Evolutionary conservation across 2,797 vertebrate species (phyloP).

Genomic region (Arnoldichthys spilopterus): DNA sequence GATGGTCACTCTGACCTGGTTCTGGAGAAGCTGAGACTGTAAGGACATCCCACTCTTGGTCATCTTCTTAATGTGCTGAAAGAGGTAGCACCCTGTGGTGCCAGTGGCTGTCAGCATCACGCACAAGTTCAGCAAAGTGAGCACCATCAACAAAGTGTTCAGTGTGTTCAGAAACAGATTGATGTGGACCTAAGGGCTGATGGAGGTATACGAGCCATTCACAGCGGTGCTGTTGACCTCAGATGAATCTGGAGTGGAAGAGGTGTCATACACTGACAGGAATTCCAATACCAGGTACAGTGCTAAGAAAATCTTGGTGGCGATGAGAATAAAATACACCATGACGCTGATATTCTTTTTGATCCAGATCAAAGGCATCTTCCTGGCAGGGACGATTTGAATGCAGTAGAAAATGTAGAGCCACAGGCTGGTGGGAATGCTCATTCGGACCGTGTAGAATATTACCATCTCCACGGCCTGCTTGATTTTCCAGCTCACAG

Average conservation of each 20-base stretch:
- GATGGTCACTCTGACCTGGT: conserved; percentile 32
- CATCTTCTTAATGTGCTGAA: conserved; percentile 42
- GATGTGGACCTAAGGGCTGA: neutral
- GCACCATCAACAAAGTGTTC: neutral
- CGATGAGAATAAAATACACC: conserved; percentile 9
- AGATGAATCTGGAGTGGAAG: neutral
- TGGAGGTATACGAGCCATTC: neutral
- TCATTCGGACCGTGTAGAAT: neutral
- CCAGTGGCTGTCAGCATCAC: conserved; percentile 17
- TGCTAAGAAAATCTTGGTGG: neutral
- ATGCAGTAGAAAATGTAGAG: conserved; percentile 39
- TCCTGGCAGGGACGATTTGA: conserved; percentile 22
- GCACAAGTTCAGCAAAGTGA: conserved; percentile 1
- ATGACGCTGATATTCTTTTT: conserved; percentile 36
- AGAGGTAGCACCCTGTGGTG: conserved; percentile 26
- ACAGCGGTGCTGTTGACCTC: neutral
- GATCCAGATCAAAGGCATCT: neutral
- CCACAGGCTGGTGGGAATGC: conserved; percentile 18
- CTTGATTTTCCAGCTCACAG: neutral
- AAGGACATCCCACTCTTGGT: neutral
- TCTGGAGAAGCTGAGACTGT: conserved; percentile 25
- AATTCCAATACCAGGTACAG: neutral
- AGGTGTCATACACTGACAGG: neutral
- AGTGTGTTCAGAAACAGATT: neutral
- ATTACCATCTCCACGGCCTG: neutral